Evolutionary conservation across 2,797 vertebrate species (phyloP).

Genomic region (Cirrhinus molitorella): DNA sequence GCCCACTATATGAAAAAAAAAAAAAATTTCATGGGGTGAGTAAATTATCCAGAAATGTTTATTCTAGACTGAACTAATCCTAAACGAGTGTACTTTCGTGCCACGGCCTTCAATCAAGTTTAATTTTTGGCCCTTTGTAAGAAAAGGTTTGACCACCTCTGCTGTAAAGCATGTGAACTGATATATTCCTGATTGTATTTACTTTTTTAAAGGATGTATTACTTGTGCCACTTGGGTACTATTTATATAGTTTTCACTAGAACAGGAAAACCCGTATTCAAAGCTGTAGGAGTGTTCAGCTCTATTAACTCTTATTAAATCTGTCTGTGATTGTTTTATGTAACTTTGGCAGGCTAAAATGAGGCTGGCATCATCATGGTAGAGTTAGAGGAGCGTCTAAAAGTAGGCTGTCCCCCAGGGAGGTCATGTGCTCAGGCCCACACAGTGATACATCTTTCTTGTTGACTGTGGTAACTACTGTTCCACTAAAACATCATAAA

Average conservation of each 20-base stretch:
- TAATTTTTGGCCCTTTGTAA: neutral
- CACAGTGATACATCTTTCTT: slow-evolving; percentile 48
- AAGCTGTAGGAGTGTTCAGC: neutral
- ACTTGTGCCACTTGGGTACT: neutral
- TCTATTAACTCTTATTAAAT: slow-evolving; percentile 7
- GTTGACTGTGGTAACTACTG: slow-evolving; percentile 41
- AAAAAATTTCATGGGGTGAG: too few relatives aligned
- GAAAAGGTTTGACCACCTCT: neutral
- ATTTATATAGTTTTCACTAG: neutral
- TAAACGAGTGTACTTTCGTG: neutral
- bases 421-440: slow-evolving; percentile 17
- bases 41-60: too few relatives aligned
- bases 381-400: slow-evolving; percentile 40
- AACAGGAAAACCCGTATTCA: neutral
- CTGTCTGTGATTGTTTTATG: neutral
- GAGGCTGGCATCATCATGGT: slow-evolving; percentile 20
- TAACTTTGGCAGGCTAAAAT: slow-evolving; percentile 13
- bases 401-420: slow-evolving; percentile 47
- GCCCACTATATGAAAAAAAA: too few relatives aligned
- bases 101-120: neutral
- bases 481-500: slow-evolving; percentile 44
- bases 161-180: neutral
- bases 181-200: neutral
- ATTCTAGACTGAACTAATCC: too few relatives aligned
- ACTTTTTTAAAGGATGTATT: too few relatives aligned